These are phyloP conservation scores for Drosophila guanche DNA, from an alignment of 1,140 invertebrate genomes.

Conservation along the genomic window DNA sequence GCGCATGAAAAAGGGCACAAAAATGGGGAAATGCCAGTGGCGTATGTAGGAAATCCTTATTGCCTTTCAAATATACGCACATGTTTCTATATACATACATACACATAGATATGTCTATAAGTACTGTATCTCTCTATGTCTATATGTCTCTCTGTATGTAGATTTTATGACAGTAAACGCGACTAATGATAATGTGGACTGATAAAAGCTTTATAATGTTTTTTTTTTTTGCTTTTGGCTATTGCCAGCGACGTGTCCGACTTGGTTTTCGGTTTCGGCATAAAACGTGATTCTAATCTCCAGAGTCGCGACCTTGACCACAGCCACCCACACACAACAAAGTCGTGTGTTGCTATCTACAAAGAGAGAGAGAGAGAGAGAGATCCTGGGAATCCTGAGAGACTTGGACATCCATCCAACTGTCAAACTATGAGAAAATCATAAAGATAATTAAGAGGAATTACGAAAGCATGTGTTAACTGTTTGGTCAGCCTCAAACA, in stretches of 20 bases:
- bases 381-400: constrained; percentile 10
- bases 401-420: constrained; percentile 18
- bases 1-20: constrained; percentile 1
- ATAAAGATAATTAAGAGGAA: constrained; percentile 52
- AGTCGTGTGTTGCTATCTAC: not conserved
- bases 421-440: constrained; percentile 37
- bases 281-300: constrained; percentile 67
- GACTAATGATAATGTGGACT: constrained; percentile 64
- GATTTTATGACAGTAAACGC: constrained; percentile 45
- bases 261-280: constrained; percentile 23
- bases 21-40: constrained; percentile 33
- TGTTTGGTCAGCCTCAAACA: constrained; percentile 23
- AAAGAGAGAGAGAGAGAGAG: not conserved
- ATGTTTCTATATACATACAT: constrained; percentile 4
- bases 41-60: constrained; percentile 29
- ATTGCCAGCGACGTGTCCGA: constrained; percentile 48
- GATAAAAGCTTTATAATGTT: constrained; percentile 77
- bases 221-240: constrained; percentile 25
- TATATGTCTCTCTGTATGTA: constrained; percentile 20
- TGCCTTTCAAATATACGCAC: not conserved
- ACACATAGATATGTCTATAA: not conserved
- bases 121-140: constrained; percentile 6
- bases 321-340: constrained; percentile 16
- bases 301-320: constrained; percentile 17
- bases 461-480: constrained; percentile 30